Evolutionary conservation across 2,888 invertebrate species (phyloP).

Genomic region (Yponomeuta sedellus): DNA sequence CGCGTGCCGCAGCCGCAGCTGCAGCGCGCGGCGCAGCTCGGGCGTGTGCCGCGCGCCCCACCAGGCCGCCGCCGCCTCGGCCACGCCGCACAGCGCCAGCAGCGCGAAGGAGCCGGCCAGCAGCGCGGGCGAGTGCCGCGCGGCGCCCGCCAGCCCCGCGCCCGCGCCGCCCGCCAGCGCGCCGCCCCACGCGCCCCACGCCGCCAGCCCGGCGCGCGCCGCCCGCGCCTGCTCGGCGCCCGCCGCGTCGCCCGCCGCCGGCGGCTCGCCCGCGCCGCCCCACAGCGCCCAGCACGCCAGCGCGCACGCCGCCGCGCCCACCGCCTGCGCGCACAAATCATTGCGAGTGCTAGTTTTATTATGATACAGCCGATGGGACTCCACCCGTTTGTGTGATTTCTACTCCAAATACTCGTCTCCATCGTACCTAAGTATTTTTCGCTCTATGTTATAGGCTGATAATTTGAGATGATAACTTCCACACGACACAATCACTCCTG

Average conservation of each 20-base stretch:
- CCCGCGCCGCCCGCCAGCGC: conserved; percentile 15
- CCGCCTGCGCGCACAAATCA: conserved; percentile 51
- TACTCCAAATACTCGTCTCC: no score
- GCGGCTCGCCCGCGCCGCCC: conserved; percentile 31
- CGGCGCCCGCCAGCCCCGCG: conserved; percentile 17
- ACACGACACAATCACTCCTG: no score
- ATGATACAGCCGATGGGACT: no score
- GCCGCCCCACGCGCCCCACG: conserved; percentile 12
- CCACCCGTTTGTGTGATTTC: no score
- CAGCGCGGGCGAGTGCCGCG: conserved; percentile 44
- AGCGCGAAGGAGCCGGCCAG: conserved; percentile 56
- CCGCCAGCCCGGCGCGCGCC: conserved; percentile 42
- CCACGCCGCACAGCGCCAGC: conserved; percentile 54
- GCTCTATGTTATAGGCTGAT: no score
- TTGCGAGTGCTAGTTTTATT: no score
- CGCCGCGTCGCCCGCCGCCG: conserved; percentile 47
- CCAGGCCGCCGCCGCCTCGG: conserved; percentile 57
- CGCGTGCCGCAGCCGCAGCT: conserved; percentile 37
- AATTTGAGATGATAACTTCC: no score
- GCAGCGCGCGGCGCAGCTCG: conserved; percentile 45
- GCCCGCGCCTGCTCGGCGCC: conserved; percentile 19
- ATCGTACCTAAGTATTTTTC: no score
- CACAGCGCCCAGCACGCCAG: conserved; percentile 53
- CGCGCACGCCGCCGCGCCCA: conserved; percentile 48
- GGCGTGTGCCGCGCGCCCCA: conserved; percentile 63